Base-by-base conservation (phyloP, 2,888 invertebrate species). In the Lochmaea capreae region DNA sequence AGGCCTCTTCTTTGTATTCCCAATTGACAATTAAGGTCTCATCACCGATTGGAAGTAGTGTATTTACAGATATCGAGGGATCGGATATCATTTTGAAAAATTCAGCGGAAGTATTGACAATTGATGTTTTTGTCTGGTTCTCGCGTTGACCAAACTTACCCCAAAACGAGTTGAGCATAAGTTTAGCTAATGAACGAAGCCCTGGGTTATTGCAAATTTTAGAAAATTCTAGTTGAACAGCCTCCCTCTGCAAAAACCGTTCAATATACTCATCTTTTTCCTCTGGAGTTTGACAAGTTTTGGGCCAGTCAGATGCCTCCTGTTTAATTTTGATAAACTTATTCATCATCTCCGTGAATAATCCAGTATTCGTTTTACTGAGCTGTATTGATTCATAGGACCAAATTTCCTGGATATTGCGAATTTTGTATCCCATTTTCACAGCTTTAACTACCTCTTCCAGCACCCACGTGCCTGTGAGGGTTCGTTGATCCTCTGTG, bases 381-480 rank as follows among this genome's bases (percentile, higher is more conserved):
- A 84, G 86, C 67, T 85, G 67, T 22, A 52, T 46, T 39, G 59
- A 42, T 5, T 74, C 22, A 65, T 76, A 76, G 3, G 14, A 16
- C 71, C 76, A 76, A 12, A 76, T 63, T 42, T 77, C 74, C 54
- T 62, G 70, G 11, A 67, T 65, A 8, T 84, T 75, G 0, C 82
- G 2, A n/a, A 86, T 77, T 62, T 74, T 71, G 69, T 86, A 87
- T 0, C 84, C 85, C 43, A 52, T 73, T 77, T 76, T 67, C 0
- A 84, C 42, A 8, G 86, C 86, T 74, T 80, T 82, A 43, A 79
- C 42, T 0, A 87, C 62, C 76, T 87, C 86, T 16, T 82, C n/a
- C n/a, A n/a, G n/a, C n/a, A n/a, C n/a, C n/a, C 3, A 3, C 3
- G 2, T 26, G 26, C 26, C 26, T 26, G 26, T 26, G 26, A 26